Base-by-base conservation (phyloP, 2,797 vertebrate genomes). In the Antennarius maculatus region DNA sequence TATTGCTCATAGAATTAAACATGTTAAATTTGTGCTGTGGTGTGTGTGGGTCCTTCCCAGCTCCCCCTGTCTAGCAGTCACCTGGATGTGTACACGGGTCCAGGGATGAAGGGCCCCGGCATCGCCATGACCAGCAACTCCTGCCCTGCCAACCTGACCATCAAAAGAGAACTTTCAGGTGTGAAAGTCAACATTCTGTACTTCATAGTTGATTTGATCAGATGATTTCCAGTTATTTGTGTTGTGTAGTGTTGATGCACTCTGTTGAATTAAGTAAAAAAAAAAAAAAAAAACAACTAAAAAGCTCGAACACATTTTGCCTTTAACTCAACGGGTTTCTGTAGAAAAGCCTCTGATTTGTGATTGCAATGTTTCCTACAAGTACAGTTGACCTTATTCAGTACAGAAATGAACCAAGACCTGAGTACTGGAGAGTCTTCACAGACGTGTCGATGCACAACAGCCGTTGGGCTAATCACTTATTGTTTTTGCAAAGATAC, bases 51-150 rank as follows among this genome's bases (percentile, higher is more conserved):
- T 77, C 34, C 31, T 63, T 69, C 76, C 0, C 91, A 99, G 97
- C 94, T 99, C 73, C 97, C 98, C 0, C 91, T 99, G 84, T 97
- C 98, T 74, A 97, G 95, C 91, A 98, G 97, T 73, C 97, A 98
- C 88, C 91, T 98, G 91, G 97, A 98, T 1, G 96, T 98, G 68
- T 99, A 98, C 74, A 93, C 94, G 0, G 94, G 95, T 37, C 96
- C 96, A 81, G 95, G 96, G 7, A 95, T 97, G 93, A 94, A 96
- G 0, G 95, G 95, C 34, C 95, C 96, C 7, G 82, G 94, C 47
- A 94, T 99, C 0, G 94, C 94, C 3, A 96, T 97, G 93, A 98
- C 97, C 81, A 99, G 98, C 88, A 98, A 96, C 92, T 99, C 97
- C 86, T 99, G 97, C 79, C 98, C 98, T 0, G 97, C 98, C 0